Base-by-base conservation (phyloP, 2,797 vertebrate species). In the Pseudopleuronectes americanus region DNA sequence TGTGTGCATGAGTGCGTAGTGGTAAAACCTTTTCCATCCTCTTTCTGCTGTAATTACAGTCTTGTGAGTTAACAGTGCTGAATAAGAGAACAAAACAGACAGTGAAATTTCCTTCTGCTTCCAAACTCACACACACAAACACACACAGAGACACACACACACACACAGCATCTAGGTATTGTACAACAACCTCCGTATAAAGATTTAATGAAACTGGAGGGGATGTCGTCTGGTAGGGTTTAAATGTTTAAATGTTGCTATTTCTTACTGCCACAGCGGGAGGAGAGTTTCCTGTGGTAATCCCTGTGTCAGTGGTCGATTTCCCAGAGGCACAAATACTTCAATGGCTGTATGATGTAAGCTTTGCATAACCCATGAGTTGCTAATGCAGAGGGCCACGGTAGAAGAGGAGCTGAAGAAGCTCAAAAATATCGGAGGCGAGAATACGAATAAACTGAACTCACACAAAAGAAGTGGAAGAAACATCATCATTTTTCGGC, bases 181-280 rank as follows among this genome's bases (percentile, higher is more conserved):
- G 69, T 76, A 73, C 68, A 58, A 76, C 59, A 71, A 78, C 66
- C 68, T 68, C 52, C 13, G 52, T 4, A 87, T 90, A 56, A 91
- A 92, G 82, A 85, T 91, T 92, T 89, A 87, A 91, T 91, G 77
- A 74, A 85, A 74, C 72, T 73, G 81, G 78, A 80, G 84, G 76
- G 75, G 78, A 76, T 55, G 83, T 86, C 62, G 52, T 85, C 85
- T 89, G 79, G 64, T 75, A 74, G 74, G 75, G 52, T 85, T 86
- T 91, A 87, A 92, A 92, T 93, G 77, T 92, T 92, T 91, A 86
- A 91, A 83, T 78, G 76, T 57, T 85, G 77, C 88, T 85, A 87
- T 87, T 92, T 90, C 80, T 85, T 76, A 33, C 78, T 48, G 71
- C 61, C 23, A 19, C 70, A 67, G 58, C 23, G 8, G 80, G 77